Percentiles rank a stretch among this genome's conserved stretches.
phyloP scores from a whole-genome alignment of 2,797 vertebrate species.

The Enteromius mattozi region DNA sequence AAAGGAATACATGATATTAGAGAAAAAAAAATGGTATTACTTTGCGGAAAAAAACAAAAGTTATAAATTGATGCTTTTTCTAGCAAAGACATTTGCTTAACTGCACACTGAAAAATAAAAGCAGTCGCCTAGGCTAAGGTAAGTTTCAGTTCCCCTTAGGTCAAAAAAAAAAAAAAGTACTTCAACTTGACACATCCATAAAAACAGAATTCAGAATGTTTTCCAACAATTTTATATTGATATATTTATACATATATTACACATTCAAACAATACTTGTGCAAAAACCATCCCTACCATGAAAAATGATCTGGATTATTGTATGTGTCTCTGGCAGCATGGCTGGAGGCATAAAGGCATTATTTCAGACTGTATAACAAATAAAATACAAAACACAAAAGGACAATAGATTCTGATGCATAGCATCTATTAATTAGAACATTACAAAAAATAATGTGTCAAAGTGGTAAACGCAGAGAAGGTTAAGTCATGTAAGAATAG shows the following conservation, averaged over 20 bases:
- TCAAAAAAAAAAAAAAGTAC: neutral
- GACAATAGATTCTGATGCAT: constrained; percentile 71
- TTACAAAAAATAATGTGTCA: constrained; percentile 68
- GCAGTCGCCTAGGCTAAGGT: neutral
- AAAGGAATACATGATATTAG: neutral
- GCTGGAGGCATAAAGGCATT: constrained; percentile 55
- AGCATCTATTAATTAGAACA: constrained; percentile 75
- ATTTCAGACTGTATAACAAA: constrained; percentile 66
- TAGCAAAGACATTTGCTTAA: neutral
- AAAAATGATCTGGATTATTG: constrained; percentile 57
- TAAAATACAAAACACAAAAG: constrained; percentile 64
- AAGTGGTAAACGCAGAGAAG: constrained; percentile 59
- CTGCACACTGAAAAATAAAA: neutral
- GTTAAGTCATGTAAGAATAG: constrained; percentile 55
- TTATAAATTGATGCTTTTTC: neutral
- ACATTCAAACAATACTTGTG: constrained; percentile 66
- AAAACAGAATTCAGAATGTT: constrained; percentile 24
- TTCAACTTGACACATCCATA: constrained; percentile 3
- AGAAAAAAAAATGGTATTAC: neutral
- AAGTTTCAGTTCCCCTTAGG: neutral
- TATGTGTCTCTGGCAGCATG: constrained; percentile 58
- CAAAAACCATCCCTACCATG: constrained; percentile 62
- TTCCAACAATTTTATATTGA: constrained; percentile 51
- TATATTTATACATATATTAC: constrained; percentile 60
- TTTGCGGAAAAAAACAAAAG: neutral